A percentile compares a stretch with the other conserved stretches of the same genome.
Conservation (phyloP, 2,797 vertebrate genomes). For the Thalassophryne amazonica region DNA sequence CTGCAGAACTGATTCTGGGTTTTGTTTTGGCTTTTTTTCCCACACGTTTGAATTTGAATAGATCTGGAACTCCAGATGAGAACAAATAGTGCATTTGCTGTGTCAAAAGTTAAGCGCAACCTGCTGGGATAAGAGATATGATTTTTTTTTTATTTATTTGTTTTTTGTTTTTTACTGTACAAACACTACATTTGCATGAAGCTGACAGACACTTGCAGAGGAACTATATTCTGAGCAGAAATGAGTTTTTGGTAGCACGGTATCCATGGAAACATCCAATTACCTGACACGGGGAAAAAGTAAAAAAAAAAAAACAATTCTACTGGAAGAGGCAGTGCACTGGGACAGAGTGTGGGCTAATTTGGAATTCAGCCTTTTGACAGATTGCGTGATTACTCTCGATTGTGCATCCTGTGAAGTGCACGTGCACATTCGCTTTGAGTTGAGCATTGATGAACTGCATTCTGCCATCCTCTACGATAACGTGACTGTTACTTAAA, state of each 20-base stretch:
- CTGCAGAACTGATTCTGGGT: too few species aligned
- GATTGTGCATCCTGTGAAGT: background rate
- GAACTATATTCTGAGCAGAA: constrained; percentile 48
- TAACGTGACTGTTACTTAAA: too few species aligned
- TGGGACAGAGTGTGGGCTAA: constrained; percentile 27
- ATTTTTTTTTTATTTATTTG: too few species aligned
- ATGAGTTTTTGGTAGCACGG: constrained; percentile 39
- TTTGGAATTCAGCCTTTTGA: constrained; percentile 27
- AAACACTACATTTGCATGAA: constrained; percentile 43
- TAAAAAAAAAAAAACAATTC: constrained; percentile 46
- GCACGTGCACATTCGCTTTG: too few species aligned
- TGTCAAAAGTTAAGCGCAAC: background rate
- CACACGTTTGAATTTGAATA: constrained; percentile 12
- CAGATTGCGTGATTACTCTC: constrained; percentile 5
- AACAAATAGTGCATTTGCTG: background rate
- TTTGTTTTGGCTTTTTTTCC: too few species aligned
- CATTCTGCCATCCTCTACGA: too few species aligned
- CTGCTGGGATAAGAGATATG: constrained; percentile 8
- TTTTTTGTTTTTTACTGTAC: too few species aligned
- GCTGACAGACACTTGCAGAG: constrained; percentile 22
- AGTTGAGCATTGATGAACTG: too few species aligned
- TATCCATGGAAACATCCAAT: constrained; percentile 75
- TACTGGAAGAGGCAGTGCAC: constrained; percentile 21
- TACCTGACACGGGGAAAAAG: constrained; percentile 64
- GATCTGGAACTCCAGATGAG: background rate